Evolutionary conservation across 2,113 vertebrate genomes (phyloP), one percentile per base, ranked within the genome.

Genomic region (Mohoua ochrocephala): DNA sequence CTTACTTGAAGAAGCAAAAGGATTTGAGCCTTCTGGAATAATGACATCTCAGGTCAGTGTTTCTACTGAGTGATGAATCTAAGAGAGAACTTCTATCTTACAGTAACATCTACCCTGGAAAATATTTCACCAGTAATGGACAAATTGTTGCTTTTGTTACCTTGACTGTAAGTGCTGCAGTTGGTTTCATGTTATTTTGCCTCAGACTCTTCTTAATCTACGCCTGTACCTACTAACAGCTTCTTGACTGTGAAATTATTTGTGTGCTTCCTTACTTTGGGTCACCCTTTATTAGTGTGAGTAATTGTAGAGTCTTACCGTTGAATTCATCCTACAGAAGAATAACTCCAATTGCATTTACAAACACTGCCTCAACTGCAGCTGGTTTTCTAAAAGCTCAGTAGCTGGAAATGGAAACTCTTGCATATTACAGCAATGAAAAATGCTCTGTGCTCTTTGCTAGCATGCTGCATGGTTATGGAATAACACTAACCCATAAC

Each of bases 1-100:
- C 84, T 97, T 99, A 84, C 98, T 99, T 59, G 99, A 99, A 96
- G 99, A 99, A 96, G 99, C 99, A 73, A 98, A 98, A 97, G 98
- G 98, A 63, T 99, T 99, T 67, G 97, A 98, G 82, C 98, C 98
- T n/a, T 98, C 98, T 91, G 98, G 93, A 95, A 57, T 94, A 81
- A 57, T 91, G 75, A 75, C 94, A 47, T 70, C 95, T 14, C 97
- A 98, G 98, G 99, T 99, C 68, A 98, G 97, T 97, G 74, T 61
- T 93, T 31, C 21, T 52, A 31, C 41, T 50, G 28, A 64, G 49
- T 22, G 31, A 52, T 44, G 41, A 85, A 59, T 39, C 44, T 47
- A 12, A 80, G 44, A 20, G 53, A 65, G 17, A 64, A 12, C 8
- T 53, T 27, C 57, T 60, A 0, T n/a, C 76, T 24, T 47, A 52